Conservation (phyloP, 2,888 invertebrate species). For the Lordiphosa andalusiaca region DNA sequence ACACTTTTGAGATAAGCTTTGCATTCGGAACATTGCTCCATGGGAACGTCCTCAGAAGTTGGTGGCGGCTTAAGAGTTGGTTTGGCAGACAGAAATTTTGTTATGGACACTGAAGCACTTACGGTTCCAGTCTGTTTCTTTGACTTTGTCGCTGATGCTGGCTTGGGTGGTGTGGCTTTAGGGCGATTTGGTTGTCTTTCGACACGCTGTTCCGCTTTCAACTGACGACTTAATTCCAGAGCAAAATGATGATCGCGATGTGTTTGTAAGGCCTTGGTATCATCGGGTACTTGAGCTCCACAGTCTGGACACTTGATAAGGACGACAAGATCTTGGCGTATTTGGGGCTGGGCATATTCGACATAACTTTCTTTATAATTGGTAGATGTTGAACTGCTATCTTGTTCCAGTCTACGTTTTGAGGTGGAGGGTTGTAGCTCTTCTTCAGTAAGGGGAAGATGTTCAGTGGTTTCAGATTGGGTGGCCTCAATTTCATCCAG, state of each 20-base stretch:
- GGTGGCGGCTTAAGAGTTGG: constrained; percentile 22
- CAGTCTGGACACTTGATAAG: constrained; percentile 84
- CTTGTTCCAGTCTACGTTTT: constrained; percentile 40
- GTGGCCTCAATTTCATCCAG: constrained; percentile 51
- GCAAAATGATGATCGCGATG: constrained; percentile 90
- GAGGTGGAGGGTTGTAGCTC: constrained; percentile 40
- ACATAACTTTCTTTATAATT: constrained; percentile 68
- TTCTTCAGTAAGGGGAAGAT: constrained; percentile 5
- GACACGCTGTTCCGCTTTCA: constrained; percentile 75
- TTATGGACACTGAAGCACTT: constrained; percentile 38
- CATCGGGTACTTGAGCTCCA: constrained; percentile 82
- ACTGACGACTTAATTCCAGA: constrained; percentile 84
- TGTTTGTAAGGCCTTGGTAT: constrained; percentile 82
- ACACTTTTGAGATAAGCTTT: constrained; percentile 83
- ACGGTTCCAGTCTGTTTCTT: constrained; percentile 22
- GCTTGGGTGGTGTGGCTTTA: constrained; percentile 11
- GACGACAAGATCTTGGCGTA: constrained; percentile 51
- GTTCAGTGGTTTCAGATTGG: not conserved
- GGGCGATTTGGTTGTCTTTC: constrained; percentile 5
- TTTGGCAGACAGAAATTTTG: constrained; percentile 62
- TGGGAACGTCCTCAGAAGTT: constrained; percentile 38
- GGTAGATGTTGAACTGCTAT: not conserved
- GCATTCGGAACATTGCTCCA: constrained; percentile 85
- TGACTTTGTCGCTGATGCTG: constrained; percentile 37
- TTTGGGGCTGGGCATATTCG: constrained; percentile 69